phyloP scores from a whole-genome alignment of 2,113 vertebrate species.

The Triplophysa tibetana region DNA sequence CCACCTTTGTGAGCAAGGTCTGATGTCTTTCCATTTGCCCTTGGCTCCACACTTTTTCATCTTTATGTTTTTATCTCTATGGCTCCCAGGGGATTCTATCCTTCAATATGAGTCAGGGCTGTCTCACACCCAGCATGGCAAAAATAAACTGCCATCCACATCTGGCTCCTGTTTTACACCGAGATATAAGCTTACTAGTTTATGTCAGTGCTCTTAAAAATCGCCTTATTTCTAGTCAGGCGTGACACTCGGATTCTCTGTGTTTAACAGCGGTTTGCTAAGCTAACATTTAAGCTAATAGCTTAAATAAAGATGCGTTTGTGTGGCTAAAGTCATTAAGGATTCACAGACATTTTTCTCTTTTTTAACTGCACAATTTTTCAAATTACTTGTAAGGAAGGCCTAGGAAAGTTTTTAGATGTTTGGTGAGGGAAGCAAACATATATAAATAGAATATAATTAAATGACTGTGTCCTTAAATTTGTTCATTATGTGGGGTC shows the following conservation, averaged over 20 bases:
- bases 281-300: neutral
- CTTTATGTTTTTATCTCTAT: neutral
- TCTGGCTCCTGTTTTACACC: conserved; percentile 52
- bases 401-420: too few relatives aligned
- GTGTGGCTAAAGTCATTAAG: too few relatives aligned
- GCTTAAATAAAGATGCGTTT: neutral
- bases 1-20: neutral
- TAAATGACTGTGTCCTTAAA: too few relatives aligned
- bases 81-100: neutral
- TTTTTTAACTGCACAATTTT: neutral
- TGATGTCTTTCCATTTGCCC: neutral
- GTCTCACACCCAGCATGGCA: conserved; percentile 11
- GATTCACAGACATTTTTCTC: neutral
- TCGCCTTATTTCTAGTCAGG: neutral
- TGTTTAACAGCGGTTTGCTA: neutral
- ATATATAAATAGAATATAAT: too few relatives aligned
- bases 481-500: too few relatives aligned
- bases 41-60: neutral
- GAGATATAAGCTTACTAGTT: conserved; percentile 48
- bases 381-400: too few relatives aligned
- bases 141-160: conserved; percentile 48
- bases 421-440: too few relatives aligned
- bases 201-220: conserved; percentile 26
- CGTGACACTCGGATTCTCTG: conserved; percentile 16
- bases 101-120: conserved; percentile 5